Evolutionary conservation across 2,113 vertebrate species (phyloP).

Genomic region (Ploceus nigricollis): DNA sequence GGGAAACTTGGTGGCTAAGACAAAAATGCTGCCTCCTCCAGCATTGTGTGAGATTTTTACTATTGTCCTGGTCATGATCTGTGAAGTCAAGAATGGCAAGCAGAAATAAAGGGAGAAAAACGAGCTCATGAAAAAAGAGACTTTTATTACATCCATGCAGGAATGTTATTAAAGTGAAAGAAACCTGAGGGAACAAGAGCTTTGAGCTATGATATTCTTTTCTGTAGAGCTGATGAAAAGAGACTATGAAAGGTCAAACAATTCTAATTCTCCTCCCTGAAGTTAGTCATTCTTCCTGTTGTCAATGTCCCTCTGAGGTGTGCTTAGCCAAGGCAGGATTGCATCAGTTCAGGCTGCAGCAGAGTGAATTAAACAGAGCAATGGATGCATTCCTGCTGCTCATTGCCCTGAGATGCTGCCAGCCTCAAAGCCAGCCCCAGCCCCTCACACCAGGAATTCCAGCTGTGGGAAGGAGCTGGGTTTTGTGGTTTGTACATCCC

Average conservation of each 20-base stretch:
- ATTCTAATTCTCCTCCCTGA: slow-evolving; percentile 25
- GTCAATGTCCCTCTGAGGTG: background rate
- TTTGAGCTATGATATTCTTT: slow-evolving; percentile 31
- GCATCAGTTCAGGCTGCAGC: background rate
- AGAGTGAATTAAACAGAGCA: background rate
- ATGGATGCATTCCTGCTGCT: background rate
- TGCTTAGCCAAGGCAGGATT: background rate
- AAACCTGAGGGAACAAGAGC: slow-evolving; percentile 26
- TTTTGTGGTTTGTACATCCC: background rate
- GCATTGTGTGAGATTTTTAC: background rate
- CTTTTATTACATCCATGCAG: slow-evolving; percentile 25
- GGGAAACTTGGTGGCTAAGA: background rate
- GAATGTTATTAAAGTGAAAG: slow-evolving; percentile 44
- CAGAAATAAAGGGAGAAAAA: slow-evolving; percentile 27
- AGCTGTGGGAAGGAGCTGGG: background rate
- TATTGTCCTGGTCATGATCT: background rate
- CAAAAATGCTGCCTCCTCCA: background rate
- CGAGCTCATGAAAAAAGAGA: background rate
- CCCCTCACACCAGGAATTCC: background rate
- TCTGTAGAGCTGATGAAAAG: slow-evolving; percentile 38
- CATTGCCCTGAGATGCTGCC: background rate
- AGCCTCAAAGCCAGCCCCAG: background rate
- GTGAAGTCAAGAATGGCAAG: background rate
- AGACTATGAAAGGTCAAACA: slow-evolving; percentile 38
- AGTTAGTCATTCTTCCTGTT: background rate